These are phyloP conservation scores for Phyllotreta cruciferae DNA, from an alignment of 2,888 invertebrate species.

Conservation along the genomic window DNA sequence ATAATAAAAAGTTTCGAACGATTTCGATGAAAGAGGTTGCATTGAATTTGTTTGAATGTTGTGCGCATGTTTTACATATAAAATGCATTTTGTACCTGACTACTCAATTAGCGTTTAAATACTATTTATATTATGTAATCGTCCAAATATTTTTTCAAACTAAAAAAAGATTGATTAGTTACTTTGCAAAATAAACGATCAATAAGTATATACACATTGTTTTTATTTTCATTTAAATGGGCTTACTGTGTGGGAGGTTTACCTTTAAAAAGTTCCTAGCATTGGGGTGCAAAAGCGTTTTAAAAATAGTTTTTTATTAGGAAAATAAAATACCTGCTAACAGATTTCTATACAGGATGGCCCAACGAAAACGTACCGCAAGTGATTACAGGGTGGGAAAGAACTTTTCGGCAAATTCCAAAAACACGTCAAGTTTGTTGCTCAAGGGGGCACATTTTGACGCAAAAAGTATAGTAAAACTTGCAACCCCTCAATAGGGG, in stretches of 20 bases:
- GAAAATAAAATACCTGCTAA: no score
- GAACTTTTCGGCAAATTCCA: no score
- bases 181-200: conserved; percentile 31
- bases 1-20: conserved; percentile 23
- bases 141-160: conserved; percentile 46
- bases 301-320: no score
- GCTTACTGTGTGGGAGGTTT: background rate
- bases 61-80: conserved; percentile 35
- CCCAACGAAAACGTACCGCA: no score
- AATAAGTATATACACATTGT: conserved; percentile 3
- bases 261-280: conserved; percentile 1
- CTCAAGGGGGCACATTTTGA: no score
- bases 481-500: no score
- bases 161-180: conserved; percentile 33
- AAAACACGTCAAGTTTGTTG: no score
- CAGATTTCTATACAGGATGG: no score
- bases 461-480: no score
- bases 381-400: no score
- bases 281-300: no score
- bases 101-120: conserved; percentile 43
- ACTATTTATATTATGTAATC: conserved; percentile 43
- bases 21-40: conserved; percentile 19
- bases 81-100: conserved; percentile 46
- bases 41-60: conserved; percentile 25
- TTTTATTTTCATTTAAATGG: background rate